A percentile compares a stretch with the other conserved stretches of the same genome.
phyloP scores from a whole-genome alignment of 1,140 invertebrate species.

The Zaprionus gabonicus region DNA sequence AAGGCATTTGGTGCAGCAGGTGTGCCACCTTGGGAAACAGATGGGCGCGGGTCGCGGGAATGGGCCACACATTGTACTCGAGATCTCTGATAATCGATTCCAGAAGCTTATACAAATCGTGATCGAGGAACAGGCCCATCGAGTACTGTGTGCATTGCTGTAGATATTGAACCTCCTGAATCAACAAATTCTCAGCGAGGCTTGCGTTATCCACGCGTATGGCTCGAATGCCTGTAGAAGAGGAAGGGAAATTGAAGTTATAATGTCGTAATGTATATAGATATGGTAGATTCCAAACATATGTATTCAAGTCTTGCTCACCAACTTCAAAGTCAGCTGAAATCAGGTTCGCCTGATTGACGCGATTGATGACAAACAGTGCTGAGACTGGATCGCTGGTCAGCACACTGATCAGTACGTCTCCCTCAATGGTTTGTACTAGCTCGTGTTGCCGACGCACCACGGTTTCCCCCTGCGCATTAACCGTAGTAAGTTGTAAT shows the following conservation, averaged over 20 bases:
- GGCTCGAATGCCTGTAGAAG: conserved; percentile 63
- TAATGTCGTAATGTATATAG: neutral
- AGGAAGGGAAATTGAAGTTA: neutral
- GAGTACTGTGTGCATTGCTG: conserved; percentile 74
- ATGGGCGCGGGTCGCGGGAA: conserved; percentile 56
- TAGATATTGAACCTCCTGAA: conserved; percentile 79
- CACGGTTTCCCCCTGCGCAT: conserved; percentile 52
- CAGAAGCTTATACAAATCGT: conserved; percentile 65
- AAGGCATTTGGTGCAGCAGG: conserved; percentile 79
- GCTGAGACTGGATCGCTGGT: conserved; percentile 75
- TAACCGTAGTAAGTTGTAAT: conserved; percentile 48
- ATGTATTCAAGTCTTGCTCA: conserved; percentile 27
- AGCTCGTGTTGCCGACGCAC: conserved; percentile 64
- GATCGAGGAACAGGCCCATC: conserved; percentile 76
- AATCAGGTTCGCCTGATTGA: conserved; percentile 76
- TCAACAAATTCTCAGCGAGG: conserved; percentile 69
- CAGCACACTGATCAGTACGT: conserved; percentile 73
- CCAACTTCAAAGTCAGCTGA: conserved; percentile 81
- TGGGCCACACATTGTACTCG: conserved; percentile 83
- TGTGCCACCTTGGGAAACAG: conserved; percentile 81
- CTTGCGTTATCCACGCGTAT: conserved; percentile 61
- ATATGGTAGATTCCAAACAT: neutral
- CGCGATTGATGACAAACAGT: conserved; percentile 77
- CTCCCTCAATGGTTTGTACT: conserved; percentile 72
- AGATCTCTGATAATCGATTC: conserved; percentile 71